These are phyloP conservation scores for Pachycephus smyrnensis DNA, from an alignment of 2,888 invertebrate species.

Conservation along the genomic window DNA sequence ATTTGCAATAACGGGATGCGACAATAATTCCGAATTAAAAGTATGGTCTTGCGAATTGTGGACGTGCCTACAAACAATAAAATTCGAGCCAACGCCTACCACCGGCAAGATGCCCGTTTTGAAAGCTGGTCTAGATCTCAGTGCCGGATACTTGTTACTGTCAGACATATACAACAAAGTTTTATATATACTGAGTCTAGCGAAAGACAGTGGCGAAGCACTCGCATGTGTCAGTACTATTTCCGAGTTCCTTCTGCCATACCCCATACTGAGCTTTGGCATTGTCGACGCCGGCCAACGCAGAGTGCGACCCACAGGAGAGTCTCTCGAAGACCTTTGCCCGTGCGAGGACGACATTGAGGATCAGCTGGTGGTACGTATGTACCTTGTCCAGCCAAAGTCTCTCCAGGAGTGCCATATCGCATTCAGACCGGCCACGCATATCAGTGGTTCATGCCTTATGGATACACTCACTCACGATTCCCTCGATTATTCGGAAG, in stretches of 20 bases:
- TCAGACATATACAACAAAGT: conserved; percentile 89
- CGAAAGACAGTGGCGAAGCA: conserved; percentile 73
- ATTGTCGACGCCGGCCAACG: conserved; percentile 80
- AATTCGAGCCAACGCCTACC: conserved; percentile 72
- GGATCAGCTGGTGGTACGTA: conserved; percentile 69
- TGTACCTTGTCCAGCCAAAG: conserved; percentile 89
- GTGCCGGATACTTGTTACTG: conserved; percentile 86
- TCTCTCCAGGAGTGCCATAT: conserved; percentile 88
- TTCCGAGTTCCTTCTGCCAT: conserved; percentile 88
- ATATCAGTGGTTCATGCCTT: conserved; percentile 44
- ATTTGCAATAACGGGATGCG: conserved; percentile 91
- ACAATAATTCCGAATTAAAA: conserved; percentile 90
- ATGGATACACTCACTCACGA: conserved; percentile 58
- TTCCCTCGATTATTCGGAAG: conserved; percentile 56
- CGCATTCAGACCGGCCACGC: conserved; percentile 69
- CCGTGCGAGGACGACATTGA: conserved; percentile 71
- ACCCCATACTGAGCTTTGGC: conserved; percentile 89
- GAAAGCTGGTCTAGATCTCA: conserved; percentile 85
- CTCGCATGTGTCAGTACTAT: conserved; percentile 79
- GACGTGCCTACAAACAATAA: conserved; percentile 91
- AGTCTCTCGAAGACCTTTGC: conserved; percentile 69
- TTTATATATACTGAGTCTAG: conserved; percentile 83
- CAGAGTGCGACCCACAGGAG: conserved; percentile 57
- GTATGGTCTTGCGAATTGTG: conserved; percentile 96
- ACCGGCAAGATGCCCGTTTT: conserved; percentile 69